A percentile compares a stretch with the other conserved stretches of the same genome.
phyloP scores from a whole-genome alignment of 2,113 vertebrate genomes.

The Rhombomys opimus region DNA sequence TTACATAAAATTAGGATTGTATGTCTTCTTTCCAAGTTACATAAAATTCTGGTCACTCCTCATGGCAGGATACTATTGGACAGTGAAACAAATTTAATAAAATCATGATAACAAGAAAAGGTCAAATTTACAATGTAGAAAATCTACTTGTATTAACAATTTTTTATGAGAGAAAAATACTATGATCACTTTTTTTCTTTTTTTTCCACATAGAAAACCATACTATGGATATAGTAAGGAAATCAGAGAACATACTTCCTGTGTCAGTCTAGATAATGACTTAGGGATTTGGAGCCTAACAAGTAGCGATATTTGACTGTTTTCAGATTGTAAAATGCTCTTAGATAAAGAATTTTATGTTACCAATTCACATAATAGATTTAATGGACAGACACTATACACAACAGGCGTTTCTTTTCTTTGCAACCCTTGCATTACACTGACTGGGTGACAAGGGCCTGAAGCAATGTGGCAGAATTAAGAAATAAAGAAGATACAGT shows the following conservation, averaged over 20 bases:
- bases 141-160: neutral
- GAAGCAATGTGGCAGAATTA: neutral
- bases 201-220: neutral
- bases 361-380: neutral
- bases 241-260: neutral
- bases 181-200: neutral
- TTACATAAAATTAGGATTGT: neutral
- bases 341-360: neutral
- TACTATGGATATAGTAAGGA: neutral
- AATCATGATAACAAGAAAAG: neutral
- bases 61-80: neutral
- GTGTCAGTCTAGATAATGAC: constrained; percentile 4
- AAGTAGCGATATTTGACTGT: neutral
- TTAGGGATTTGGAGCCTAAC: neutral
- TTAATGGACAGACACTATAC: neutral
- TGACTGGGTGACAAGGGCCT: neutral
- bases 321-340: neutral
- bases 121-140: neutral
- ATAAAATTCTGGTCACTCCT: neutral
- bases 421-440: neutral
- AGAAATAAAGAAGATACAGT: neutral
- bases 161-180: neutral
- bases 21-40: neutral
- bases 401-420: neutral
- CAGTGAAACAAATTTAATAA: neutral